These are phyloP conservation scores for Strix aluco DNA, from an alignment of 2,113 vertebrate species.

Conservation along the genomic window DNA sequence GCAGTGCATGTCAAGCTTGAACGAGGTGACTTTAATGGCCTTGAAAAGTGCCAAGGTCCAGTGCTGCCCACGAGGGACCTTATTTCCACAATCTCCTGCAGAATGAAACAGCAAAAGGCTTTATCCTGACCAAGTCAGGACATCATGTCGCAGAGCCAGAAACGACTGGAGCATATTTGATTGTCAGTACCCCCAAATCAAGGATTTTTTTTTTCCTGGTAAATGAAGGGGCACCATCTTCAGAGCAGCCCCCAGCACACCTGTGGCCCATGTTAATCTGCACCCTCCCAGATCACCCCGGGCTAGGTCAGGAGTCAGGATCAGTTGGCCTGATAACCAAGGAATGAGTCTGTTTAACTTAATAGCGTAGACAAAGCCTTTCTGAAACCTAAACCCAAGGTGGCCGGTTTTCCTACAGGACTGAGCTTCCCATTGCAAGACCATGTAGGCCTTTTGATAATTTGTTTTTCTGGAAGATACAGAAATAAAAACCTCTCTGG, in stretches of 20 bases:
- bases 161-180: neutral
- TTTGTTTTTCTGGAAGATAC: neutral
- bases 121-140: neutral
- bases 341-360: neutral
- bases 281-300: neutral
- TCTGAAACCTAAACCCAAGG: neutral
- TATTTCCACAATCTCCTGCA: neutral
- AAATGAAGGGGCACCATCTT: neutral
- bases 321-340: neutral
- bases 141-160: neutral
- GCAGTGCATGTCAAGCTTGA: neutral
- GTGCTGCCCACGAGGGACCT: neutral
- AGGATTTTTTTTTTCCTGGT: neutral
- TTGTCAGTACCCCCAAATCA: neutral
- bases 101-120: neutral
- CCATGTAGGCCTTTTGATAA: neutral
- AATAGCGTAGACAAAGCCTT: neutral
- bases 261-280: neutral
- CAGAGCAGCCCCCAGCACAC: neutral
- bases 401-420: neutral
- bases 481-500: neutral
- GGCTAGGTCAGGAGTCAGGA: neutral
- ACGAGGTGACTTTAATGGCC: neutral
- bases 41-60: neutral
- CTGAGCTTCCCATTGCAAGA: neutral